Base-by-base conservation (phyloP, 2,113 vertebrate species). In the Carettochelys insculpta region DNA sequence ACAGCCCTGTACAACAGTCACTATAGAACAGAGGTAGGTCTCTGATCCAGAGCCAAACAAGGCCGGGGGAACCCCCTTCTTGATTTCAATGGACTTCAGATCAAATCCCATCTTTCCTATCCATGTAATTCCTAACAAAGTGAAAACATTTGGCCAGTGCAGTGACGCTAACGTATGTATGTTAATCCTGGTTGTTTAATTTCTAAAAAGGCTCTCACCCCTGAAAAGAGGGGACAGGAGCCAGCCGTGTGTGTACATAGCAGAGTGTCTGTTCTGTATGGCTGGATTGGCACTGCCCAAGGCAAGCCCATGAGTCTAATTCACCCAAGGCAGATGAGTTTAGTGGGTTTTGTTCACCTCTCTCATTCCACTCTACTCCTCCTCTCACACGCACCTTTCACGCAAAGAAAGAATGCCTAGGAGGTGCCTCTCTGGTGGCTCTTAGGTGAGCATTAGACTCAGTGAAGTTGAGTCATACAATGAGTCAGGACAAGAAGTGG, bases 391-490 rank as follows among this genome's bases (percentile, higher is more conserved):
- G 1, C 68, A 11, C 38, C 24, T 6, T 11, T 47, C 27, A 2
- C 50, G 52, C 48, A 75, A 68, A 84, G 53, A 78, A 85, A 76
- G 68, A n/a, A 19, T 89, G 77, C 53, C 0, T 34, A 79, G 88
- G 83, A 17, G 0, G 58, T 86, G 90, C 83, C 85, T 85, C 90
- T 93, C 88, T 0, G 0, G 71, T 88, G 89, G 84, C 68, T 92
- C 41, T 29, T 71, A 71, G 94, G 87, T 76, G 88, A 80, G 11
- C 8, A 45, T 77, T 83, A 93, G n/a, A 51, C 88, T 92, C 79
- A 80, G 51, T 86, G 88, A 93, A 95, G 79, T 77, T 79, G 88
- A 29, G 65, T 93, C 92, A 93, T 90, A 95, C 92, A 92, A 86
- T 77, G 1, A 90, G 77, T 90, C 85, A 65, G 31, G 16, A n/a